Evolutionary conservation across 2,797 vertebrate genomes (phyloP), one percentile per base, ranked within the genome.

Genomic region (Semaprochilodus insignis): DNA sequence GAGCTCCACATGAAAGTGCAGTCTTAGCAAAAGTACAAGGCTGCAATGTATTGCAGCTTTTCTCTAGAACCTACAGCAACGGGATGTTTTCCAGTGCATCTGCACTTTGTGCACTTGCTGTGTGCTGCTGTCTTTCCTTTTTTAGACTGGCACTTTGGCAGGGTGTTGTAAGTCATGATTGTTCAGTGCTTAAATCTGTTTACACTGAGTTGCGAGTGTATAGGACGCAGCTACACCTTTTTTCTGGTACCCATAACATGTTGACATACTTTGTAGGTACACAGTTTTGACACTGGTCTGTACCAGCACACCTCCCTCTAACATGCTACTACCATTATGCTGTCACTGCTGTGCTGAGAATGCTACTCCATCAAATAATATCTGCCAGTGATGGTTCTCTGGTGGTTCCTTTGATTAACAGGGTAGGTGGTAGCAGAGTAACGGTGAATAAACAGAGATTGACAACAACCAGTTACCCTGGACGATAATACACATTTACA

Each of bases 21-120:
- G 74, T 77, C 88, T 87, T 87, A 69, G 82, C 17, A 76, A 55
- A 87, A 4, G 23, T 80, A 27, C 44, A 52, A 48, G 72, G 71
- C 36, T 54, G 63, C 51, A 34, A 11, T 66, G 54, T 82, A 36
- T 40, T 57, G 57, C 59, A 66, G 73, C 73, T 73, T 81, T 67
- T 69, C 76, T 90, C 87, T 88, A 82, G 86, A 91, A 90, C 83
- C 60, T 67, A 40, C 80, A 80, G 23, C 59, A 75, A 63, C 25
- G 16, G 71, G 15, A 48, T 70, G 25, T 6, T 25, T 57, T 82
- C 48, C 59, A 72, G 13, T 40, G 40, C 51, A 44, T 52, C 31
- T 31, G 11, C 23, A 6, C 27, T 60, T 81, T 67, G 71, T 27
- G 34, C 63, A 60, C 16, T 23, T 76, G 17, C 36, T 76, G 27